Conservation (phyloP, 1,140 invertebrate species). For the Plodia interpunctella region DNA sequence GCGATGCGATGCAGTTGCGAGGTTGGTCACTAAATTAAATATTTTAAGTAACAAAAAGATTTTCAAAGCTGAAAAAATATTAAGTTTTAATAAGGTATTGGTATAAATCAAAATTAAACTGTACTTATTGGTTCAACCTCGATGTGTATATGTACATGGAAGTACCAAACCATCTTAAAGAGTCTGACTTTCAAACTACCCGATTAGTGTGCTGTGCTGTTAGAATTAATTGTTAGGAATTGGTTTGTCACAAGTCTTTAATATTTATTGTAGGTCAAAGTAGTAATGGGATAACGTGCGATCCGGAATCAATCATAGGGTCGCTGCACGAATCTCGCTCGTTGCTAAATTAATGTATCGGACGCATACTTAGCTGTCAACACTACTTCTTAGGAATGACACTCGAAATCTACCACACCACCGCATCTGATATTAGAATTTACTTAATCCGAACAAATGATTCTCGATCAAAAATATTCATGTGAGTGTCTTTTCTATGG, state of each 20-base stretch:
- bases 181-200: background rate
- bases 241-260: slow-evolving; percentile 14
- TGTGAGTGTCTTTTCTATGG: slow-evolving; percentile 5
- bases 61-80: background rate
- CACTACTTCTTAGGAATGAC: background rate
- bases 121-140: background rate
- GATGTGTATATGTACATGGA: slow-evolving; percentile 11
- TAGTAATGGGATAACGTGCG: background rate
- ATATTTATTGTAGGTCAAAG: slow-evolving; percentile 14
- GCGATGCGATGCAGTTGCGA: no score
- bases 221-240: slow-evolving; percentile 10
- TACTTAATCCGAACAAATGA: no score
- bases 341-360: background rate
- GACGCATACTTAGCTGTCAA: background rate
- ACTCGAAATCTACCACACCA: background rate
- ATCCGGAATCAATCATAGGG: background rate
- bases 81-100: background rate
- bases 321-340: background rate
- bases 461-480: no score
- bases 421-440: background rate
- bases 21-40: slow-evolving; percentile 6
- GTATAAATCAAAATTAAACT: background rate
- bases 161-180: slow-evolving; percentile 17
- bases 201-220: slow-evolving; percentile 10
- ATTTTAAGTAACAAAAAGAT: background rate